Conservation (phyloP, 2,797 vertebrate genomes). For the Myotis pilosus region DNA sequence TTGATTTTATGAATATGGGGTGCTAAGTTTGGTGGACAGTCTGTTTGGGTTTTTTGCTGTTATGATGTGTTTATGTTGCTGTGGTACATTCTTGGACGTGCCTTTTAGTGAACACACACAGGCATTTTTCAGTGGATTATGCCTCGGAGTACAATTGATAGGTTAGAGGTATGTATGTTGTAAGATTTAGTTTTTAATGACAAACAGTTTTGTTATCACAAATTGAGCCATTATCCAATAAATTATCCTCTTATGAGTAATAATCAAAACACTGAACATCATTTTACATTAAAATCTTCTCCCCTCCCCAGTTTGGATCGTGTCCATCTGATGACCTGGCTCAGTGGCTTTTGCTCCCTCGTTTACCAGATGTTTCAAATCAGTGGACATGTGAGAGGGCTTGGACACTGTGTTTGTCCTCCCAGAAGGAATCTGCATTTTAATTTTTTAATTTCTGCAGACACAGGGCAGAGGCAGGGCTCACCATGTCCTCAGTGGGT, state of each 20-base stretch:
- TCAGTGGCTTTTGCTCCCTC: background rate
- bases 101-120: background rate
- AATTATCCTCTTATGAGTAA: background rate
- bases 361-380: background rate
- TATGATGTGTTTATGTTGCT: background rate
- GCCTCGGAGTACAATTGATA: background rate
- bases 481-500: background rate
- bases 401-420: background rate
- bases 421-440: background rate
- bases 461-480: background rate
- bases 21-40: background rate
- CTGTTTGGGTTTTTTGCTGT: background rate
- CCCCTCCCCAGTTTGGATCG: accelerated
- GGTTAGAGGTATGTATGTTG: background rate
- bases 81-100: background rate
- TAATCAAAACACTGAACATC: background rate
- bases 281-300: background rate
- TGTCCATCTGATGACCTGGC: background rate
- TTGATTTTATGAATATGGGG: background rate
- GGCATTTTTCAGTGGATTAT: background rate
- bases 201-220: background rate
- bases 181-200: background rate
- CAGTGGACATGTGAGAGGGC: background rate
- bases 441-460: background rate
- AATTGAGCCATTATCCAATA: background rate